Conservation (phyloP, 2,797 vertebrate genomes). For the Hyperoplus lanceolatus region DNA sequence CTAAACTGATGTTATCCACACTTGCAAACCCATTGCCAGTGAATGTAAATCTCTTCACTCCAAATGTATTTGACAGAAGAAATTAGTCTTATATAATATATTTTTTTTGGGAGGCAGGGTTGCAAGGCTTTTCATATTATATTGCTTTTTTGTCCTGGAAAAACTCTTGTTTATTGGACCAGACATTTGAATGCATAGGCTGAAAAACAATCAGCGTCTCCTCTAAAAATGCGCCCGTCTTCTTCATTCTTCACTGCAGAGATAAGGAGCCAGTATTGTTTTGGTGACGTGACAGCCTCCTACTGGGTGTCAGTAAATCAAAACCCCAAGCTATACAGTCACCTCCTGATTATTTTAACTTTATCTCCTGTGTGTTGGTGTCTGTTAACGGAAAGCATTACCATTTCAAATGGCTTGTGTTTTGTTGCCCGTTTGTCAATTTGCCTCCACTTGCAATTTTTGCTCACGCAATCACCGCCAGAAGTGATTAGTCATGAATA, state of each 20-base stretch:
- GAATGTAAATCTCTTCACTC: not conserved
- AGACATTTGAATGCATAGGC: constrained; percentile 21
- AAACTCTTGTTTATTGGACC: constrained; percentile 28
- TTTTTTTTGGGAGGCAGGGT: not conserved
- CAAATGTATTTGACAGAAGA: constrained; percentile 8
- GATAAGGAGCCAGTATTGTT: constrained; percentile 24
- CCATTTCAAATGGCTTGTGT: constrained; percentile 63
- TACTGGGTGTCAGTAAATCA: constrained; percentile 42
- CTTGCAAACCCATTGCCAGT: not conserved
- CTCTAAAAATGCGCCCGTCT: constrained; percentile 26
- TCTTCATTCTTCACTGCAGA: constrained; percentile 20
- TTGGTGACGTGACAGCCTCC: constrained; percentile 20
- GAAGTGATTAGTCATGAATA: constrained; percentile 81
- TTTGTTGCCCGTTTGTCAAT: constrained; percentile 61
- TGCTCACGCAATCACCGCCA: constrained; percentile 75
- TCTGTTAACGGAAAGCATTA: constrained; percentile 60
- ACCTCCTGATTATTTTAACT: constrained; percentile 41
- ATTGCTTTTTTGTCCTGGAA: not conserved
- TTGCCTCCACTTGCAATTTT: constrained; percentile 68
- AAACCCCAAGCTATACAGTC: constrained; percentile 42
- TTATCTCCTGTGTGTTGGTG: constrained; percentile 30
- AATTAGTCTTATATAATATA: constrained; percentile 7
- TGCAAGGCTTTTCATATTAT: not conserved
- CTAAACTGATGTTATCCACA: not conserved
- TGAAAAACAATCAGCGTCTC: constrained; percentile 15